Evolutionary conservation across 2,113 vertebrate species (phyloP).

Genomic region (Crotophaga sulcirostris): DNA sequence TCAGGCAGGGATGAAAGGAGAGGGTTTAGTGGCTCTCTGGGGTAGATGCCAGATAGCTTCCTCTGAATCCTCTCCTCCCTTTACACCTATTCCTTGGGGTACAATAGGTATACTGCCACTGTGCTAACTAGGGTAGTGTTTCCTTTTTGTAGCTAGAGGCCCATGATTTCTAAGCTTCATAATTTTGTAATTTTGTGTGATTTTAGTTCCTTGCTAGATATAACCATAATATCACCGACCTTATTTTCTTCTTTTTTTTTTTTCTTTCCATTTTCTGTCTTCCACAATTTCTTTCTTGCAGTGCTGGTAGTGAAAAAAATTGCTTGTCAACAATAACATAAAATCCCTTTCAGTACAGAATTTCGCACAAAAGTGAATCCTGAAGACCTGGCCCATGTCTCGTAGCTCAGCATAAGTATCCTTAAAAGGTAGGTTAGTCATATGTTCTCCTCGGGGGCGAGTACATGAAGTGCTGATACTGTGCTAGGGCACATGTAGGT

Average conservation of each 20-base stretch:
- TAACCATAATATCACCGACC: background rate
- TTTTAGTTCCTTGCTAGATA: background rate
- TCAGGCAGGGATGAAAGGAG: background rate
- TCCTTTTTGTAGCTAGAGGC: background rate
- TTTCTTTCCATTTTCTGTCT: background rate
- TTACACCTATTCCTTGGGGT: background rate
- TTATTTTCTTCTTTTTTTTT: background rate
- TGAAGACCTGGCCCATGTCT: background rate
- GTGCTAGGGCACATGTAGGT: background rate
- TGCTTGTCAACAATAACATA: background rate
- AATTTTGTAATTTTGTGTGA: background rate
- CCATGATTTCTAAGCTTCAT: background rate
- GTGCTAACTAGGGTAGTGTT: background rate
- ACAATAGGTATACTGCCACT: background rate
- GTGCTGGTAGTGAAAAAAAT: background rate
- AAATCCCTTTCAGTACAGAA: background rate
- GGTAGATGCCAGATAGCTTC: background rate
- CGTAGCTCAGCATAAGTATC: background rate
- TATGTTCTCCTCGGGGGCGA: background rate
- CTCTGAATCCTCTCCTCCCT: background rate
- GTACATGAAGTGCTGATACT: background rate
- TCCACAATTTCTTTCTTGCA: background rate
- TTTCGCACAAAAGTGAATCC: background rate
- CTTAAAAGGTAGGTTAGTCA: background rate
- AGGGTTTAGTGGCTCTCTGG: background rate